A percentile compares a stretch with the other conserved stretches of the same genome.
Evolutionary conservation across 2,797 vertebrate genomes (phyloP).

Genomic region (Centropyge bicolor): DNA sequence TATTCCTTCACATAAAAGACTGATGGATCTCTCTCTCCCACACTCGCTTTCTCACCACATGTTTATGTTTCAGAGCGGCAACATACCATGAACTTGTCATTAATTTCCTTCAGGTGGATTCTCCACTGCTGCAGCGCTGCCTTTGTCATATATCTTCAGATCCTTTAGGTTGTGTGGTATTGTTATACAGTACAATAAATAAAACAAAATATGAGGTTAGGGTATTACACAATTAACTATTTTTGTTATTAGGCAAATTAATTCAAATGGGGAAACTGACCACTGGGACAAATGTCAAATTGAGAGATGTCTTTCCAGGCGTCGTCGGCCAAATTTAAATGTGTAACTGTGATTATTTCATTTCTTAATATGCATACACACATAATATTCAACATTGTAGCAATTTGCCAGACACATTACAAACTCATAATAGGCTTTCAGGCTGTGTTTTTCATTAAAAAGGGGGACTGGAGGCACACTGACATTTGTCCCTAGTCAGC

Average conservation of each 20-base stretch:
- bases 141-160: slow-evolving; percentile 21
- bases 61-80: not conserved
- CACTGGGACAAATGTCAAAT: not conserved
- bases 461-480: slow-evolving; percentile 34
- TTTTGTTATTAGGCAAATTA: slow-evolving; percentile 46
- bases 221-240: slow-evolving; percentile 58
- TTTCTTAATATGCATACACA: slow-evolving; percentile 31
- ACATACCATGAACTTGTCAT: slow-evolving; percentile 36
- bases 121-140: not conserved
- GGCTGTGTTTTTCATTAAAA: slow-evolving; percentile 60
- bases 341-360: slow-evolving; percentile 4
- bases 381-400: slow-evolving; percentile 18
- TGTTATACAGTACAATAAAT: slow-evolving; percentile 57
- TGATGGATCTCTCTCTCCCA: not conserved
- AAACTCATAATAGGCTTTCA: slow-evolving; percentile 39
- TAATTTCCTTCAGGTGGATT: slow-evolving; percentile 36
- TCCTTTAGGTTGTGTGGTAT: slow-evolving; percentile 34
- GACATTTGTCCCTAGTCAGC: slow-evolving; percentile 43
- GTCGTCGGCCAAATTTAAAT: slow-evolving; percentile 12
- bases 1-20: slow-evolving; percentile 25
- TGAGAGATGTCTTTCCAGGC: not conserved
- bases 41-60: not conserved
- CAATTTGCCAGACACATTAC: slow-evolving; percentile 31
- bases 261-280: slow-evolving; percentile 61
- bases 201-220: slow-evolving; percentile 55